A percentile compares a stretch with the other conserved stretches of the same genome.
phyloP scores from a whole-genome alignment of 2,888 invertebrate species.

The Schrankia costaestrigalis region DNA sequence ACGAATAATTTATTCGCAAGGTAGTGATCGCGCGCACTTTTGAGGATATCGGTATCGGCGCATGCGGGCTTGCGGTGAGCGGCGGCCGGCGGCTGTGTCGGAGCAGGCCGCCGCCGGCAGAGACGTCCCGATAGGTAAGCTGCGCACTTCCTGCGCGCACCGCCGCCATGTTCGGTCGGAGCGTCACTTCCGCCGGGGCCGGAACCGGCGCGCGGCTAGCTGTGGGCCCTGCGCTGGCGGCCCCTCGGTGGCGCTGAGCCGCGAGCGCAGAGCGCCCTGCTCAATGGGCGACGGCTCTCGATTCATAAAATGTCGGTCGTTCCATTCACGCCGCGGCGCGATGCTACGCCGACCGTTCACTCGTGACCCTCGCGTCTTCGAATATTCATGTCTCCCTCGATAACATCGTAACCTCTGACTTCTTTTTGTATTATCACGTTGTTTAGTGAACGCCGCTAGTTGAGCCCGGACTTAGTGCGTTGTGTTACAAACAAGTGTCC shows the following conservation, averaged over 20 bases:
- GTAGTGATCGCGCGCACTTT: slow-evolving; percentile 76
- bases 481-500: slow-evolving; percentile 73
- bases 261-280: slow-evolving; percentile 45
- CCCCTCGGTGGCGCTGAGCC: slow-evolving; percentile 48
- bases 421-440: slow-evolving; percentile 76
- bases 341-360: slow-evolving; percentile 73
- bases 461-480: slow-evolving; percentile 65
- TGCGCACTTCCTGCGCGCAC: slow-evolving; percentile 80
- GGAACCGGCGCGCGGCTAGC: slow-evolving; percentile 60
- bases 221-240: slow-evolving; percentile 50
- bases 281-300: slow-evolving; percentile 76
- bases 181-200: slow-evolving; percentile 76
- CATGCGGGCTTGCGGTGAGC: slow-evolving; percentile 61
- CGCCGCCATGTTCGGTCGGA: slow-evolving; percentile 77
- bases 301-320: slow-evolving; percentile 80
- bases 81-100: slow-evolving; percentile 49
- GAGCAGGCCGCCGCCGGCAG: slow-evolving; percentile 54
- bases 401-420: slow-evolving; percentile 79
- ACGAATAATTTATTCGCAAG: slow-evolving; percentile 77
- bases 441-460: slow-evolving; percentile 68
- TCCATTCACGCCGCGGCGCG: slow-evolving; percentile 76
- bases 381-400: slow-evolving; percentile 79
- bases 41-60: slow-evolving; percentile 66
- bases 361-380: slow-evolving; percentile 80
- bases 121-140: slow-evolving; percentile 79